Evolutionary conservation across 2,797 vertebrate species (phyloP), one percentile per base, ranked within the genome.

Genomic region (Serranus cabrilla): DNA sequence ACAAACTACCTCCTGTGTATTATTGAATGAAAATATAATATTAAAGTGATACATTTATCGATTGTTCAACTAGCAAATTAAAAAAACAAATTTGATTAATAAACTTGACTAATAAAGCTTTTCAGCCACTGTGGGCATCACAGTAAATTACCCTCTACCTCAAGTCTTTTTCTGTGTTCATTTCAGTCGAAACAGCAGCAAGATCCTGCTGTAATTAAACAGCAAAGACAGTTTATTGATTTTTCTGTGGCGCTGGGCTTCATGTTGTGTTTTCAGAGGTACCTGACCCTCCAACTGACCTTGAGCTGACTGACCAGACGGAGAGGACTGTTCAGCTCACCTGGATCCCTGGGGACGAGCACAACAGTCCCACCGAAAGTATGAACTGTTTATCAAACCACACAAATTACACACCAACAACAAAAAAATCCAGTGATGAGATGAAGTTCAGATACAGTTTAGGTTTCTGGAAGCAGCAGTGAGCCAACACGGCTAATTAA

Each of bases 341-440:
- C 0, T 99, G 98, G 98, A 93, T 94, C 73, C 97, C 97, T 5
- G 98, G 98, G 67, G 94, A 97, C 2, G 98, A 99, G 71, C 94
- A 99, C 90, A 98, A 99, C 89, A 99, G 97, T 81, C 97, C 96
- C 18, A 96, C 95, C 80, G 91, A 94, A 73, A 95, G 98, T 99
- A 96, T 0, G 95, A 86, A 49, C 37, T 59, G 42, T 13, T 50
- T 3, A 47, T 62, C 3, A n/a, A 46, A 56, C 21, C 39, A 21
- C 13, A 23, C 43, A n/a, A n/a, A n/a, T n/a, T n/a, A n/a, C n/a
- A n/a, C n/a, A n/a, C n/a, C n/a, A n/a, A n/a, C n/a, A n/a, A n/a
- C n/a, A n/a, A n/a, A n/a, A 31, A 31, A 31, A 31, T 31, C 27
- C 27, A 31, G 6, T 31, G 27, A 6, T 31, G 27, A 3, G 27